Base-by-base conservation (phyloP, 23 tunicate species). In the Styela clava region DNA sequence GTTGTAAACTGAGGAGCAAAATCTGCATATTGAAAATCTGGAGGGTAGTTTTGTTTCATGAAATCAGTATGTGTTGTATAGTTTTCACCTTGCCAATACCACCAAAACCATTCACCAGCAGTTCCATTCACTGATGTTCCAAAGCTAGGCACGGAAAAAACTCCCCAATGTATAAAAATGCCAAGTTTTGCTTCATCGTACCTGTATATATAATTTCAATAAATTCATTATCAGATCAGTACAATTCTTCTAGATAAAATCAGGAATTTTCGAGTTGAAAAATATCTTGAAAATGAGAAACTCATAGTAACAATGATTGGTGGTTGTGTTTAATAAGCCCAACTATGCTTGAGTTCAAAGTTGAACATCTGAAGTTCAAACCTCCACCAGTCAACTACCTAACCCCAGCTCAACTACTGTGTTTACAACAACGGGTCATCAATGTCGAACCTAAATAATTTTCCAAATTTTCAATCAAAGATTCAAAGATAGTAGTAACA, bases 81-180 rank as follows among this genome's bases (percentile, higher is more conserved):
- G 35, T 68, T 80, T 27, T 78, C 31, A 20, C 84, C 89, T 77
- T 90, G 61, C 95, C 95, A 90, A 18, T 77, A 25, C 84, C 84
- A 85, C 95, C 95, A 90, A 78, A 90, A 90, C 95, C 95, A 90
- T 61, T 90, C 95, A 2, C 82, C 78, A 31, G 84, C 93, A 61
- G 31, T 67, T 1, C 31, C 30, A 67, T 16, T 22, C 16, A 16
- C 22, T 29, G 71, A 25, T 22, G 35, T 52, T 25, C 64, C 81
- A 29, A 44, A 76, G 52, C 81, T 76, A 2, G 88, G 94, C 28
- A 89, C 88, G 16, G 88, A 84, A 63, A 89, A 84, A 31, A 84
- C 88, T 16, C 94, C 94, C 94, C 94, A 89, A 69, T 89, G 94
- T 63, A 89, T 89, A 52, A 89, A 89, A 61, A 89, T 89, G 20